Evolutionary conservation across 2,797 vertebrate genomes (phyloP).

Genomic region (Sardinella longiceps): DNA sequence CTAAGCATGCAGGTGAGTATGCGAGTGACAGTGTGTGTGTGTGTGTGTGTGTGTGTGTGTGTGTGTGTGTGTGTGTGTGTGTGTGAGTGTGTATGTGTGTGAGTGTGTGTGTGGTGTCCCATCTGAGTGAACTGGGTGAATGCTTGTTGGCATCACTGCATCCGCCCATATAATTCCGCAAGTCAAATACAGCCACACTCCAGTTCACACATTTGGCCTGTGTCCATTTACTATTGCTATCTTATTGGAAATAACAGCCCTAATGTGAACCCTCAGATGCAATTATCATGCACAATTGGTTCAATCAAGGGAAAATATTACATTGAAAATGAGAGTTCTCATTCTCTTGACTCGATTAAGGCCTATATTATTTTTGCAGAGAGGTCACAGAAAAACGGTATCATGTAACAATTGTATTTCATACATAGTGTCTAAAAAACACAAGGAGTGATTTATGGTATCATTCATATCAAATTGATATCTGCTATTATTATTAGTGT

Average conservation of each 20-base stretch:
- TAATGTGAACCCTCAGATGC: conserved; percentile 46
- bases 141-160: conserved; percentile 27
- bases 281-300: conserved; percentile 55
- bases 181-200: conserved; percentile 34
- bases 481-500: no score
- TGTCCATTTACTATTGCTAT: conserved; percentile 9
- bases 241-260: conserved; percentile 44
- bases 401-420: neutral
- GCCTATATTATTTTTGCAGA: conserved; percentile 1
- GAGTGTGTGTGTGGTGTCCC: neutral
- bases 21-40: neutral
- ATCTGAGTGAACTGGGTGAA: conserved; percentile 8
- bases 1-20: neutral
- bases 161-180: conserved; percentile 23
- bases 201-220: conserved; percentile 21
- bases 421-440: neutral
- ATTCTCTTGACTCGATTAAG: neutral
- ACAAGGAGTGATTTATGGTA: neutral
- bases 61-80: neutral
- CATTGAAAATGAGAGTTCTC: conserved; percentile 33
- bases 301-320: conserved; percentile 47
- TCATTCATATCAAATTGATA: no score
- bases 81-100: neutral
- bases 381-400: neutral
- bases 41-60: conserved; percentile 13